Conservation (phyloP, 2,888 invertebrate genomes). For the Morpho deidamia region DNA sequence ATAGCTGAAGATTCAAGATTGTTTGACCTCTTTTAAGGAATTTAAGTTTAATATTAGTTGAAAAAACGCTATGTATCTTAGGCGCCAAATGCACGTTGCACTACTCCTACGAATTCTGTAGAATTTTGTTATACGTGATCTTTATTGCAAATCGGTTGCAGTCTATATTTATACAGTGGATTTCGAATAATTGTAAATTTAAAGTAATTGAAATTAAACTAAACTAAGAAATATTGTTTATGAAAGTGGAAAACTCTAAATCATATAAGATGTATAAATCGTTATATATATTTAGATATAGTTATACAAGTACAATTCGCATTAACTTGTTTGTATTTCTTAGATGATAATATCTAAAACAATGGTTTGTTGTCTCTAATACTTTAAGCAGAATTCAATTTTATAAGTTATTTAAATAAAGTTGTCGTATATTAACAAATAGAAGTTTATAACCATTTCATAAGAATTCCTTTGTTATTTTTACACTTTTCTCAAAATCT, state of each 20-base stretch:
- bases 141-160: slow-evolving; percentile 24
- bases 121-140: slow-evolving; percentile 45
- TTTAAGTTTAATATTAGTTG: slow-evolving; percentile 64
- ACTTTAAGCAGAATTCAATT: not conserved
- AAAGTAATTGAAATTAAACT: too few relatives aligned
- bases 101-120: slow-evolving; percentile 48
- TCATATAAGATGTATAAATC: too few relatives aligned
- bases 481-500: slow-evolving; percentile 44
- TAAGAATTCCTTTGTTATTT: slow-evolving; percentile 41
- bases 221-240: too few relatives aligned
- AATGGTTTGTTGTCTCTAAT: too few relatives aligned
- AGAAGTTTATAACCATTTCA: slow-evolving; percentile 21
- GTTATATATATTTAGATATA: too few relatives aligned
- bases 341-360: too few relatives aligned
- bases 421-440: not conserved
- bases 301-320: too few relatives aligned
- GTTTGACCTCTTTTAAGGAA: slow-evolving; percentile 41
- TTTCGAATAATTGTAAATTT: not conserved
- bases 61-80: slow-evolving; percentile 61
- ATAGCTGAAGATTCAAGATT: slow-evolving; percentile 32
- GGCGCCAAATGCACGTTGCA: slow-evolving; percentile 72
- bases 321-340: too few relatives aligned
- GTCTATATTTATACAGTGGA: slow-evolving; percentile 11
- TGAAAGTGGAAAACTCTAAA: too few relatives aligned
- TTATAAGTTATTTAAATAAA: not conserved